Evolutionary conservation across 2,888 invertebrate species (phyloP), one percentile per base, ranked within the genome.

Genomic region (Sarcophaga rosellei): DNA sequence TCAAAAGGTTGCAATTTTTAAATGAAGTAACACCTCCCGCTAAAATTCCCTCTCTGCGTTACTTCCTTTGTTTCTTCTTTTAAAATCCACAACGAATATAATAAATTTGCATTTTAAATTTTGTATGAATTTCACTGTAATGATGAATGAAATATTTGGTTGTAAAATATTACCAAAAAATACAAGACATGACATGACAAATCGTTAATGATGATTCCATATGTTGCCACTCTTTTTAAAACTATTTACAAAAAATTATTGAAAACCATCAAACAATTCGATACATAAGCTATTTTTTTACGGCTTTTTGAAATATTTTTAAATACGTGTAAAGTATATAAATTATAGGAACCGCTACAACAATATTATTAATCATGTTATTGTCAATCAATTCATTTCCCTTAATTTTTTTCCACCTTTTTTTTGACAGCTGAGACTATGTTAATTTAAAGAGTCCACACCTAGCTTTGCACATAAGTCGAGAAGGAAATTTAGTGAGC

Each of bases 291-390:
- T 35, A 35, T 35, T 35, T 35, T 35, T 35, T 35, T 35, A 35
- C 10, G 8, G 1, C 10, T 35, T 35, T 20, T 35, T 25, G 21
- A 76, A 57, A 76, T 57, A 66, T 61, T 73, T 76, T 45, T 77
- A 76, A 45, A 47, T 69, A 69, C 69, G 77, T 77, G 77, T 61
- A 23, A 25, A 62, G 45, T 77, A 45, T 77, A 25, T 77, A 77
- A 77, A 69, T 77, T 77, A 77, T n/a, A 47, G n/a, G n/a, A 21
- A 35, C 35, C 35, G 61, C 45, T 53, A 66, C 23, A 59, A 25
- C 8, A 63, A 23, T 12, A 59, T 68, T 77, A 59, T 77, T 77
- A 68, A 77, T 77, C 69, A 77, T 47, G 45, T 23, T 62, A 47
- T 47, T 61, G 21, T 63, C 63, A 44, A 35, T 78, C 23, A 23